A percentile compares a stretch with the other conserved stretches of the same genome.
Evolutionary conservation across 1,140 invertebrate genomes (phyloP).

Genomic region (Caerostris extrusa): DNA sequence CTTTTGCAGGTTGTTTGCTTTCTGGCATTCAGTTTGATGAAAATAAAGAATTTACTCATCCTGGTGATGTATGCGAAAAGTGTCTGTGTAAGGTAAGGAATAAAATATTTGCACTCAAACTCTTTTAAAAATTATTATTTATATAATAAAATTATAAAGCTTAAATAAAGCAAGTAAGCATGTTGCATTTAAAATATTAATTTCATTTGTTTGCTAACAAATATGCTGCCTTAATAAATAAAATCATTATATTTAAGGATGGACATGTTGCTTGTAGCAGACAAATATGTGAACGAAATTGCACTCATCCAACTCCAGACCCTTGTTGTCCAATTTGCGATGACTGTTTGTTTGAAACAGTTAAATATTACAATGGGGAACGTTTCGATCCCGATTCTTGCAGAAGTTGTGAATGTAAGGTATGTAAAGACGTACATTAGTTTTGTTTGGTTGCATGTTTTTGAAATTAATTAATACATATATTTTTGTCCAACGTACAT

Average conservation of each 20-base stretch:
- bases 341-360: constrained; percentile 59
- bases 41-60: constrained; percentile 70
- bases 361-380: constrained; percentile 34
- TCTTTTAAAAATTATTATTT: neutral
- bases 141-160: neutral
- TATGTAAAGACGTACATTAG: neutral
- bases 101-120: neutral
- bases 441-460: too few species aligned
- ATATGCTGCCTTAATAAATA: too few species aligned
- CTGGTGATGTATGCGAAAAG: constrained; percentile 73
- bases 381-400: constrained; percentile 64
- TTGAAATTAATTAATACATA: too few species aligned
- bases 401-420: constrained; percentile 69
- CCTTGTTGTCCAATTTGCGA: constrained; percentile 72
- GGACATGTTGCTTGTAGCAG: constrained; percentile 25
- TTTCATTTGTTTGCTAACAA: too few species aligned
- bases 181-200: too few species aligned
- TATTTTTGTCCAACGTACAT: too few species aligned
- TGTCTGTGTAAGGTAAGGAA: constrained; percentile 68
- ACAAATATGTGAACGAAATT: constrained; percentile 48
- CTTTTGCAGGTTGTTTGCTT: constrained; percentile 64
- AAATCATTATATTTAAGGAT: neutral
- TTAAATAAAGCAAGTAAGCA: neutral
- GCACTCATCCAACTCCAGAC: constrained; percentile 68
- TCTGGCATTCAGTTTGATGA: constrained; percentile 64